Conservation (phyloP, 2,888 invertebrate species). For the Athalia cordata region DNA sequence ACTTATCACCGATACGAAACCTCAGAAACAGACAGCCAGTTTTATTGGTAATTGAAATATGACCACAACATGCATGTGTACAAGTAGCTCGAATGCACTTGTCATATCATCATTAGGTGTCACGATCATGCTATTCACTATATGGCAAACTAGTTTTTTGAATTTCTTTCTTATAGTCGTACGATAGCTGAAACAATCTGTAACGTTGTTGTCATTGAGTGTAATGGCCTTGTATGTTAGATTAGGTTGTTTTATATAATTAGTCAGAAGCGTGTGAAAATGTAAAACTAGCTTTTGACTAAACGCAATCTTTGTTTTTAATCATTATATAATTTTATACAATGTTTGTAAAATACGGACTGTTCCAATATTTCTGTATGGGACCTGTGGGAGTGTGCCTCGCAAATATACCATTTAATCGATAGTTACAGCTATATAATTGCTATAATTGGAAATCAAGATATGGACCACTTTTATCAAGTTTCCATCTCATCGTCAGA, state of each 20-base stretch:
- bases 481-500: no score
- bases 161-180: slow-evolving; percentile 11
- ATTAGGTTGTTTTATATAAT: slow-evolving; percentile 27
- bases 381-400: slow-evolving; percentile 32
- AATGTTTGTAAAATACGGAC: slow-evolving; percentile 34
- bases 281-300: slow-evolving; percentile 13
- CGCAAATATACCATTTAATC: slow-evolving; percentile 23
- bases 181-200: slow-evolving; percentile 18
- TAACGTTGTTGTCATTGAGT: neutral
- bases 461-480: neutral
- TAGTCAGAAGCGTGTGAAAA: slow-evolving; percentile 17
- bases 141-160: neutral
- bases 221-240: neutral
- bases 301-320: slow-evolving; percentile 29
- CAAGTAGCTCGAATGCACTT: neutral
- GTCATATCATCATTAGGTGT: neutral
- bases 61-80: slow-evolving; percentile 8
- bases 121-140: slow-evolving; percentile 18
- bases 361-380: neutral
- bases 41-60: neutral
- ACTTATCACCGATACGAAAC: neutral
- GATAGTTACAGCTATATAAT: slow-evolving; percentile 1
- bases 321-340: slow-evolving; percentile 33
- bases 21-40: slow-evolving; percentile 1
- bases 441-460: slow-evolving; percentile 20